phyloP scores from a whole-genome alignment of 2,888 invertebrate species.

The Cataglyphis cursor region DNA sequence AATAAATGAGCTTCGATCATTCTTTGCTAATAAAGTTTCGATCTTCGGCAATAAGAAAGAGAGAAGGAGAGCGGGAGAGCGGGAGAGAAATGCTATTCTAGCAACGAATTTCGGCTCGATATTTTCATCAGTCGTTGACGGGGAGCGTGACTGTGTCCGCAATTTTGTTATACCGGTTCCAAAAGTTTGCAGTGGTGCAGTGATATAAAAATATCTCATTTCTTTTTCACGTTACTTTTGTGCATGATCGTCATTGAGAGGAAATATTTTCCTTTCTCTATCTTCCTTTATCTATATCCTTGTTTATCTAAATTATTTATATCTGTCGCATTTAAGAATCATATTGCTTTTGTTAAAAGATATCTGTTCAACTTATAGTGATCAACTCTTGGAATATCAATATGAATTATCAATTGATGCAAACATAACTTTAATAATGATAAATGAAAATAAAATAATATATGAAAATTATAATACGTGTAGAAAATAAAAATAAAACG shows the following conservation, averaged over 20 bases:
- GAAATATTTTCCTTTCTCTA: neutral
- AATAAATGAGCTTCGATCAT: neutral
- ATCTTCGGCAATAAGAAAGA: constrained; percentile 17
- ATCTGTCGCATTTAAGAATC: neutral
- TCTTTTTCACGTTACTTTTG: neutral
- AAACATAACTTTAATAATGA: neutral
- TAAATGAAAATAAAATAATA: too few species aligned
- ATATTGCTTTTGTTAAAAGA: neutral
- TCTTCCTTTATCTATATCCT: neutral
- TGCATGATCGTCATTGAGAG: neutral
- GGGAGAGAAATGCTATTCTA: constrained; percentile 58
- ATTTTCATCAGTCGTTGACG: constrained; percentile 69
- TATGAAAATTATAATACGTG: neutral
- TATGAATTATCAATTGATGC: neutral
- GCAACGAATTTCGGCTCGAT: constrained; percentile 69
- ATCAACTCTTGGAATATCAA: neutral
- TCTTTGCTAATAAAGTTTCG: neutral
- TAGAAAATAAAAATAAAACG: neutral
- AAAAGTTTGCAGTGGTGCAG: constrained; percentile 55
- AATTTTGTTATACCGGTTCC: constrained; percentile 20
- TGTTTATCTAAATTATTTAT: neutral
- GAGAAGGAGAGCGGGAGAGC: constrained; percentile 42
- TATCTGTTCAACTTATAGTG: neutral
- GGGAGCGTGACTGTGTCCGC: constrained; percentile 61
- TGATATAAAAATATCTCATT: constrained; percentile 35